Evolutionary conservation across 2,113 vertebrate species (phyloP), one percentile per base, ranked within the genome.

Genomic region (Manacus vitellinus): DNA sequence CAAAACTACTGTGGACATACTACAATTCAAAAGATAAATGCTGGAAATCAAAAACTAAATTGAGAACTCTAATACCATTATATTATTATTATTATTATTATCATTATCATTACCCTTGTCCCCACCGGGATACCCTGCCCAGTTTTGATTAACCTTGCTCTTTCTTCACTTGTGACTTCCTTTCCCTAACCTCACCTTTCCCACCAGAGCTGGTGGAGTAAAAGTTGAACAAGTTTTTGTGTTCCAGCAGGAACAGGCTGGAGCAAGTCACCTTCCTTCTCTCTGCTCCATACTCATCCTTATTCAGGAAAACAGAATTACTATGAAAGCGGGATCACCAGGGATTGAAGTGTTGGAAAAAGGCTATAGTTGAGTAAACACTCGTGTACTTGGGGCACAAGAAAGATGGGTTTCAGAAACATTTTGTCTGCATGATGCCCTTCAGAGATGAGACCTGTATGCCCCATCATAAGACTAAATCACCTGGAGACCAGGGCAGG

Each of bases 351-450:
- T 13, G 33, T 1, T 44, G 51, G 63, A n/a, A 76, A 83, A 89
- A 73, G 30, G 49, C 27, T 77, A 25, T 54, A 46, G 25, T 8
- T 54, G 14, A 44, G 19, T 28, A 77, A 46, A 9, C 9, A 73
- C 16, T 28, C 24, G 12, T 5, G 6, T 41, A 22, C 13, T 37
- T 63, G 43, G 22, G 30, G 14, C 6, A 19, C 0, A 1, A 17
- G n/a, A 68, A 76, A 41, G 14, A 55, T 3, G 18, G 25, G 27
- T 88, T 85, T 87, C 52, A 74, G n/a, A 85, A 93, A 77, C 14
- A 55, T 41, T 77, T 44, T 41, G 17, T 10, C 23, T 78, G 61
- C 47, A 75, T 35, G 30, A 79, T 85, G 39, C 23, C 43, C 39
- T 67, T 78, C 28, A 59, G 74, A 62, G 65, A 63, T 27, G 23